These are phyloP conservation scores for Alosa alosa DNA, from an alignment of 2,113 vertebrate species.

Conservation along the genomic window DNA sequence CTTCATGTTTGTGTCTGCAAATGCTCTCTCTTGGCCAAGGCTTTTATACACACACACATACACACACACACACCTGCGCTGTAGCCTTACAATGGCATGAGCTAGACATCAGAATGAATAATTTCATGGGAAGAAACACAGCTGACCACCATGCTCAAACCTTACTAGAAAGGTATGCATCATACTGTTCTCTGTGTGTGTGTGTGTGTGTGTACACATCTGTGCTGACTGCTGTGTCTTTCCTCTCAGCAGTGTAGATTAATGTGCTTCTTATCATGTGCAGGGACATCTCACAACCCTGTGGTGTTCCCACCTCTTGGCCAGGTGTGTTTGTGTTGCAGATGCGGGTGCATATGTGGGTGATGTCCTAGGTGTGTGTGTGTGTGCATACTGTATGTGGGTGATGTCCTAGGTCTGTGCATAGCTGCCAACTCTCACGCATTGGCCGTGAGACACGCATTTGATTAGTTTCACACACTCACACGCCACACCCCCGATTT, in stretches of 20 bases:
- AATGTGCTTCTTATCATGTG: not conserved
- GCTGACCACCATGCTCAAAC: too few species aligned
- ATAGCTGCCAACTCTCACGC: too few species aligned
- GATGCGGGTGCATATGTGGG: conserved; percentile 13
- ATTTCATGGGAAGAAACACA: not conserved
- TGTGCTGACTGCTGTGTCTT: not conserved
- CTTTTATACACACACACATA: conserved; percentile 31
- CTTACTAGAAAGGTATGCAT: too few species aligned
- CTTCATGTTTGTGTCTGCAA: conserved; percentile 59
- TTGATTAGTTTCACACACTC: too few species aligned
- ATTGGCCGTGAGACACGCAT: too few species aligned
- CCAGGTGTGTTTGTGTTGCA: conserved; percentile 21
- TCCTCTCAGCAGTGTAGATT: not conserved
- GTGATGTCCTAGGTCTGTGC: too few species aligned
- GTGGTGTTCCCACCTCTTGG: not conserved
- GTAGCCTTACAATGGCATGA: not conserved
- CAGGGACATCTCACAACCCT: not conserved
- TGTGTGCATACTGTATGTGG: too few species aligned
- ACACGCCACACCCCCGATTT: too few species aligned
- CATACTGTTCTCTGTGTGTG: not conserved
- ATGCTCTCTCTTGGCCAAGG: not conserved
- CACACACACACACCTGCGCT: not conserved
- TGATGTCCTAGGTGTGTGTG: too few species aligned
- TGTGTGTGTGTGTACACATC: not conserved
- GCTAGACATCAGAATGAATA: not conserved